Percentiles rank a stretch among this genome's conserved stretches.
phyloP scores from a whole-genome alignment of 2,113 vertebrate genomes.

The Thamnophis sirtalis region DNA sequence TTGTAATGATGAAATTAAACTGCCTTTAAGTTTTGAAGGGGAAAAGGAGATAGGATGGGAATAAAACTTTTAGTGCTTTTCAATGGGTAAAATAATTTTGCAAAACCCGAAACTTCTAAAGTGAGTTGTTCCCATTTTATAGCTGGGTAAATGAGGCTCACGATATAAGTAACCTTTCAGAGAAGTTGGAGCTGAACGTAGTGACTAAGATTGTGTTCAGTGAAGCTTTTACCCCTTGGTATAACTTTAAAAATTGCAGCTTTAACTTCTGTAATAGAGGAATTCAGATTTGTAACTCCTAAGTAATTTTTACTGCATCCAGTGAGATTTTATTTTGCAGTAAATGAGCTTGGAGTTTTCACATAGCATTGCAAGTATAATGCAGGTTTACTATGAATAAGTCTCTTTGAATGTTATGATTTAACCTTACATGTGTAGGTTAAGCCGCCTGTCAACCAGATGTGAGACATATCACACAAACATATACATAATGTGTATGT shows the following conservation, averaged over 20 bases:
- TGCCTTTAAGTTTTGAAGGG: neutral
- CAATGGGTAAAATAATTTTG: neutral
- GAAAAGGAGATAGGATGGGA: neutral
- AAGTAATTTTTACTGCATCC: neutral
- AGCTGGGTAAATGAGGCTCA: neutral
- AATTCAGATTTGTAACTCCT: neutral
- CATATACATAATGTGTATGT: neutral
- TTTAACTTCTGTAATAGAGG: no score
- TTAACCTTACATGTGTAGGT: neutral
- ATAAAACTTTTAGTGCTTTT: constrained; percentile 19
- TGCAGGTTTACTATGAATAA: neutral
- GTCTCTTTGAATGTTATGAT: neutral
- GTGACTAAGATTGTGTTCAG: neutral
- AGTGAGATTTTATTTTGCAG: neutral
- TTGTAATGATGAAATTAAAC: neutral
- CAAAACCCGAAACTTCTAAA: neutral
- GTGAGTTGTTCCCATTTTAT: neutral
- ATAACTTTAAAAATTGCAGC: neutral
- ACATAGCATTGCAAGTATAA: neutral
- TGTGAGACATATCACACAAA: neutral
- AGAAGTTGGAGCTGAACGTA: neutral
- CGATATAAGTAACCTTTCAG: neutral
- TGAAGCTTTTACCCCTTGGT: neutral
- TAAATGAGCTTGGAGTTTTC: neutral
- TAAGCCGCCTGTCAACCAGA: neutral